A percentile compares a stretch with the other conserved stretches of the same genome.
Evolutionary conservation across 2,888 invertebrate genomes (phyloP).

Genomic region (Eupsilia transversa): DNA sequence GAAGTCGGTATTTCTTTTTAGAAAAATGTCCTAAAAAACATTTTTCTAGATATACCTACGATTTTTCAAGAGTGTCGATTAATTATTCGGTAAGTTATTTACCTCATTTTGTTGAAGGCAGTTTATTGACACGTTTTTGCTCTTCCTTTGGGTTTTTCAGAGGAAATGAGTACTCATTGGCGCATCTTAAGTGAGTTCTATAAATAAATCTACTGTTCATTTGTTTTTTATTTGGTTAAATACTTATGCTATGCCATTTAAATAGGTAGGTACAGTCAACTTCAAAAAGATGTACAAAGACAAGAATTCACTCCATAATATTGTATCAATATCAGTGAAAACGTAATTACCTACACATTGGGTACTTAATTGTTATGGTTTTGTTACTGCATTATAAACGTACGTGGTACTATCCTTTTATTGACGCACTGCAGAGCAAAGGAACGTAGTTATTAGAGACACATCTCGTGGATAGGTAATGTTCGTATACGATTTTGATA

Average conservation of each 20-base stretch:
- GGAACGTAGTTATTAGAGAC: neutral
- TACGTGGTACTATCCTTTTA: neutral
- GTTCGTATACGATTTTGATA: neutral
- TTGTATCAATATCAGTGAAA: neutral
- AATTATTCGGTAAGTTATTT: conserved; percentile 59
- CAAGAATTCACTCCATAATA: neutral
- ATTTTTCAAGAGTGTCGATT: no score
- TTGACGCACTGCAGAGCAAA: neutral
- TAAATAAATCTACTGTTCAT: conserved; percentile 46
- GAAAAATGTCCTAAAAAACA: no score
- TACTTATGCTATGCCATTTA: neutral
- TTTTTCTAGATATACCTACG: no score
- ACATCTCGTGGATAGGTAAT: neutral
- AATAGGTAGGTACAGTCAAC: neutral
- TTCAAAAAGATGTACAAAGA: neutral
- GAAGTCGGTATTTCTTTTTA: no score
- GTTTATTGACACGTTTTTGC: conserved; percentile 39
- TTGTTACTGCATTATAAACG: neutral
- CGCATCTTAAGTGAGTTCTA: no score
- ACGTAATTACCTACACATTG: neutral
- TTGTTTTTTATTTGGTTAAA: conserved; percentile 27
- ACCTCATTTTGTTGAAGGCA: conserved; percentile 60
- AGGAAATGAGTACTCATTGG: conserved; percentile 41
- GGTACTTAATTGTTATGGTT: neutral
- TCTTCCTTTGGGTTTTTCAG: conserved; percentile 47